Evolutionary conservation across 2,797 vertebrate species (phyloP).

Genomic region (Salarias fasciatus): DNA sequence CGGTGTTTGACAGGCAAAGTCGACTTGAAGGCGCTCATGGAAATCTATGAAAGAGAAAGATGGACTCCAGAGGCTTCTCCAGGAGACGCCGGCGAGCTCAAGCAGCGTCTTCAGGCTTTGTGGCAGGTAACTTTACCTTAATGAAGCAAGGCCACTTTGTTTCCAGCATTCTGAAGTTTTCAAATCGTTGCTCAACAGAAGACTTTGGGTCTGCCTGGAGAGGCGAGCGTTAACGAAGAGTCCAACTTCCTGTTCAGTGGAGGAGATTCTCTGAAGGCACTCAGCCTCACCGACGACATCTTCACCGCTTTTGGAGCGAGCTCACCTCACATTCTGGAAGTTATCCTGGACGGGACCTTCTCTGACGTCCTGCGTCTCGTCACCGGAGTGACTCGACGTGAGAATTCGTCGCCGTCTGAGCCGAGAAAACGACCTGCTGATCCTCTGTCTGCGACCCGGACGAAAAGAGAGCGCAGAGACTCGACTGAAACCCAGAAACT

Average conservation of each 20-base stretch:
- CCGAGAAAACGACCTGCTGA: conserved; percentile 38
- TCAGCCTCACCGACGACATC: conserved; percentile 85
- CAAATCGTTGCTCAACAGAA: conserved; percentile 71
- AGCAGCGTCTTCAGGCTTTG: conserved; percentile 83
- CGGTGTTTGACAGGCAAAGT: conserved; percentile 88
- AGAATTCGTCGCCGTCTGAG: not conserved
- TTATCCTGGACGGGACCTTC: conserved; percentile 86
- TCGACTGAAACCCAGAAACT: not conserved
- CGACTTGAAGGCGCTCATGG: conserved; percentile 84
- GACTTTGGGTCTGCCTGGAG: conserved; percentile 79
- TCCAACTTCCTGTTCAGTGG: conserved; percentile 89
- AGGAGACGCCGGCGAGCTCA: conserved; percentile 77
- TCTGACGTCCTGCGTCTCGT: conserved; percentile 84
- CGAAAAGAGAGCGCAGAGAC: conserved; percentile 57
- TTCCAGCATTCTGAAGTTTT: not conserved
- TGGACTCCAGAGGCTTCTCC: conserved; percentile 61
- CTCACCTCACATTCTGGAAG: conserved; percentile 87
- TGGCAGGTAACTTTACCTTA: conserved; percentile 87
- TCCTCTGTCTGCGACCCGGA: not conserved
- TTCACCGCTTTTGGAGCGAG: conserved; percentile 75
- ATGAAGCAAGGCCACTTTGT: not conserved
- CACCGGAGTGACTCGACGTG: conserved; percentile 49
- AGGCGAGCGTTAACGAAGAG: conserved; percentile 74
- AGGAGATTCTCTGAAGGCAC: conserved; percentile 92
- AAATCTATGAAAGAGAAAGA: conserved; percentile 82